Percentiles rank a stretch among this genome's conserved stretches.
Evolutionary conservation across 2,113 vertebrate species (phyloP).

Genomic region (Anarrhichthys ocellatus): DNA sequence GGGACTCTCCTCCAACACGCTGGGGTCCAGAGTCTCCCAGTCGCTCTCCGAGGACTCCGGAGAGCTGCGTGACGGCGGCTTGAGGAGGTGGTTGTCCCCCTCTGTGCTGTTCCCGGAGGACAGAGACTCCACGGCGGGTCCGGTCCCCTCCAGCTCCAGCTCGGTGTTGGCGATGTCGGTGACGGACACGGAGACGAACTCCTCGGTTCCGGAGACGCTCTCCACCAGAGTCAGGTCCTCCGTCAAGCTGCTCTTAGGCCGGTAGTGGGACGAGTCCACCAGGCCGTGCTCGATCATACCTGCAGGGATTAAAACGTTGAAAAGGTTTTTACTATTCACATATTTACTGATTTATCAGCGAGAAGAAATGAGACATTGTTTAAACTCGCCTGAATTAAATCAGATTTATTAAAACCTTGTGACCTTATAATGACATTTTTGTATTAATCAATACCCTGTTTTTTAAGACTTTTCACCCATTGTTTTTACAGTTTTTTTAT

Average conservation of each 20-base stretch:
- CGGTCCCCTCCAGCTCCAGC: constrained; percentile 37
- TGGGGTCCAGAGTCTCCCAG: constrained; percentile 96
- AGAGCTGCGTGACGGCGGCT: constrained; percentile 84
- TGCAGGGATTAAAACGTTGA: constrained; percentile 54
- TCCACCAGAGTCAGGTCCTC: constrained; percentile 84
- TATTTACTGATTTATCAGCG: not conserved
- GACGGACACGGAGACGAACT: constrained; percentile 81
- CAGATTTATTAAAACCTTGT: no score
- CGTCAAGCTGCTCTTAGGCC: constrained; percentile 88
- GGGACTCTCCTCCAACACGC: constrained; percentile 85
- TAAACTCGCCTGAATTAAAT: no score
- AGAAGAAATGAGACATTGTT: not conserved
- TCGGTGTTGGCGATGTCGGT: constrained; percentile 67
- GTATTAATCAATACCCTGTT: no score
- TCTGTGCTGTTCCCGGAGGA: constrained; percentile 35
- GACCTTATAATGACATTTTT: not conserved
- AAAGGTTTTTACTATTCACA: no score
- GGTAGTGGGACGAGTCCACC: constrained; percentile 93
- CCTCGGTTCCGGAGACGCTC: constrained; percentile 71
- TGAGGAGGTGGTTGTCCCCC: constrained; percentile 75
- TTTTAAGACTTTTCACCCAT: no score
- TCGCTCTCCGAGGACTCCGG: constrained; percentile 94
- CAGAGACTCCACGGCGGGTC: not conserved
- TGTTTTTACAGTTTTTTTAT: not conserved
- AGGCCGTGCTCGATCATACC: constrained; percentile 98